Conservation (phyloP, 1,140 invertebrate genomes). For the Drosophila asahinai region DNA sequence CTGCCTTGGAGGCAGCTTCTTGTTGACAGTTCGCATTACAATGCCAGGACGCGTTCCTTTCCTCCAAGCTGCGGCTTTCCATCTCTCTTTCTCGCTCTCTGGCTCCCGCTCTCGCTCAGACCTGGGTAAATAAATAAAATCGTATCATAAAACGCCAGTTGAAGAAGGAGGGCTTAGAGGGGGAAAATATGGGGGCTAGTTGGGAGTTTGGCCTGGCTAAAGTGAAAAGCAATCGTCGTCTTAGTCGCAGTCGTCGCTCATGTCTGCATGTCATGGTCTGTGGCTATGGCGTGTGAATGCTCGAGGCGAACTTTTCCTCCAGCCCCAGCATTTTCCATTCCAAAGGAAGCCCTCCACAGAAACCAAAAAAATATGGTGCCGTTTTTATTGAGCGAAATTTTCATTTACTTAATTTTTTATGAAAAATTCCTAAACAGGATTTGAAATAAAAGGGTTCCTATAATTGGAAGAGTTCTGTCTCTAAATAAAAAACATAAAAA, state of each 20-base stretch:
- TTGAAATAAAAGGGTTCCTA: too few species aligned
- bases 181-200: background rate
- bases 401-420: background rate
- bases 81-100: background rate
- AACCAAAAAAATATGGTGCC: background rate
- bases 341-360: conserved; percentile 5
- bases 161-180: conserved; percentile 14
- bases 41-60: conserved; percentile 68
- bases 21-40: conserved; percentile 80
- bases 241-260: conserved; percentile 58
- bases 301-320: conserved; percentile 62
- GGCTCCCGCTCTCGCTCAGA: conserved; percentile 9
- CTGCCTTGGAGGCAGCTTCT: conserved; percentile 66
- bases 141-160: conserved; percentile 72
- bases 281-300: conserved; percentile 79
- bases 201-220: conserved; percentile 40
- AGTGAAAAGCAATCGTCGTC: conserved; percentile 75
- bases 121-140: conserved; percentile 78
- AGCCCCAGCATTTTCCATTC: conserved; percentile 13
- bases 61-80: conserved; percentile 40
- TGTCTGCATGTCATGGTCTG: conserved; percentile 70
- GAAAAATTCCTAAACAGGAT: background rate
- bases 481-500: too few species aligned
- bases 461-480: too few species aligned
- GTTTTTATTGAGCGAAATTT: background rate